Base-by-base conservation (phyloP, 2,113 vertebrate genomes). In the Melanerpes aurifrons region DNA sequence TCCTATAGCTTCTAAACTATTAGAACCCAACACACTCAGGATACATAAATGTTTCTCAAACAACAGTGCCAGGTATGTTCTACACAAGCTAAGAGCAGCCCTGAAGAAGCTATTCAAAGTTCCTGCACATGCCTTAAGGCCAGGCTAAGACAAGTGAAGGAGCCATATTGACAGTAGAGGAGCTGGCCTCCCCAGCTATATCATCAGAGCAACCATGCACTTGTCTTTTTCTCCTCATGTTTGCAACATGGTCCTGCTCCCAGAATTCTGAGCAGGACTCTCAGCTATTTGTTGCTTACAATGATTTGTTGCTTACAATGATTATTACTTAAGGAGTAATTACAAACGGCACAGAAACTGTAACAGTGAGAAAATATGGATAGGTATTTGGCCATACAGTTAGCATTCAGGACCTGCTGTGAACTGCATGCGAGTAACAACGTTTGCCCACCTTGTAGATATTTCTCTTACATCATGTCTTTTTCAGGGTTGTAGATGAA, bases 151-250 rank as follows among this genome's bases (percentile, higher is more conserved):
- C 57, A 90, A 77, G 73, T 19, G 28, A 67, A 83, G 83, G 76
- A 77, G 69, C n/a, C 1, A 2, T 43, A 61, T 32, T 56, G 61
- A 83, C 16, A 56, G 53, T 15, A 54, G 40, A 86, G 18, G 62
- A 22, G 68, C 83, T 31, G 88, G 63, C 14, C 56, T 79, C 13
- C 71, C 57, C 72, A 54, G 48, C 77, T 90, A 31, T 82, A 68
- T 15, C 12, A 9, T 48, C 5, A 3, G 58, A 73, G 67, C 74
- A 71, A 53, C 43, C 0, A 0, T 31, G 62, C 18, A 28, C 48
- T 93, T 94, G 72, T 63, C 89, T 94, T 81, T 29, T 43, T 90
- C 18, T 90, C 70, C 83, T 86, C 32, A 61, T 78, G 84, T 78
- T 54, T 63, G 40, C 80, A 83, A 59, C 47, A 56, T 5, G 70